Conservation (phyloP, 2,113 vertebrate genomes). For the Vireo altiloquus region DNA sequence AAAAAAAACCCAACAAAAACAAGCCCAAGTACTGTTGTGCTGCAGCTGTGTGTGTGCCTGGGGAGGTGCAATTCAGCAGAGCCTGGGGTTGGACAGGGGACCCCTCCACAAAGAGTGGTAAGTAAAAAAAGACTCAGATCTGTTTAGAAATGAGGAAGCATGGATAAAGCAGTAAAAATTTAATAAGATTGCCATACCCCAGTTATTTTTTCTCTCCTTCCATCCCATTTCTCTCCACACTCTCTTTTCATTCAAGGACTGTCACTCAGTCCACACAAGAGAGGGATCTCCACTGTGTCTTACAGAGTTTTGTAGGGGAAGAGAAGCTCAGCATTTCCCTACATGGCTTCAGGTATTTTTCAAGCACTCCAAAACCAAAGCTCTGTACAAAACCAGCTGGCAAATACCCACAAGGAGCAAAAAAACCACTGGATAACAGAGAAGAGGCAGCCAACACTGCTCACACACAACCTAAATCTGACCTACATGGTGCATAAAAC, state of each 20-base stretch:
- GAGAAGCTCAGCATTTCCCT: not conserved
- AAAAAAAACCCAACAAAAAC: not conserved
- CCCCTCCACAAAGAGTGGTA: fast-evolving
- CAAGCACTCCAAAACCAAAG: not conserved
- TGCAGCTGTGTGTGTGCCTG: fast-evolving
- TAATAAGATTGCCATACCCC: not conserved
- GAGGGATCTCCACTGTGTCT: not conserved
- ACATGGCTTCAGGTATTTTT: not conserved
- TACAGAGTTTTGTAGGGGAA: not conserved
- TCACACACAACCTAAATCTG: not conserved
- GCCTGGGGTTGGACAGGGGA: not conserved
- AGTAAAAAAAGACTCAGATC: not conserved
- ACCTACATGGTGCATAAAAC: not conserved
- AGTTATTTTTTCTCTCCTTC: not conserved
- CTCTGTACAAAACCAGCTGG: not conserved
- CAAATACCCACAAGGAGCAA: not conserved
- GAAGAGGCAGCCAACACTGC: not conserved
- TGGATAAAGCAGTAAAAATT: not conserved
- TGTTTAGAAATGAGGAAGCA: not conserved
- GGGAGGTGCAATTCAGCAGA: not conserved
- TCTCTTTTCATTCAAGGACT: not conserved
- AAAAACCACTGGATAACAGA: not conserved
- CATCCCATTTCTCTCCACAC: not conserved
- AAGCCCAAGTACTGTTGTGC: not conserved
- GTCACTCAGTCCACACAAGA: not conserved